These are phyloP conservation scores for Actias luna DNA, from an alignment of 2,888 invertebrate species.

Conservation along the genomic window DNA sequence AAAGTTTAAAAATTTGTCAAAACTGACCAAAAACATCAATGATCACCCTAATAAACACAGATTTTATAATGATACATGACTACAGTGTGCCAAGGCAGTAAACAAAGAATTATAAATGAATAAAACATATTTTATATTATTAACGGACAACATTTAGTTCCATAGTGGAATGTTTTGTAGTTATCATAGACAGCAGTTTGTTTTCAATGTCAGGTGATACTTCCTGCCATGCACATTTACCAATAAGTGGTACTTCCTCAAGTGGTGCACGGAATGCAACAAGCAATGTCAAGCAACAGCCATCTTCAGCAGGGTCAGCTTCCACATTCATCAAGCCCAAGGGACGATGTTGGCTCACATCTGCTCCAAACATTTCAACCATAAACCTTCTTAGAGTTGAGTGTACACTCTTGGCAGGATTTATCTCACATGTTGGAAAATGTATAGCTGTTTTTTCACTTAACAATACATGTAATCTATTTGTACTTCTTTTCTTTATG, in stretches of 20 bases:
- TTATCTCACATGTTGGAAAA: slow-evolving; percentile 93
- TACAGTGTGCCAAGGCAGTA: slow-evolving; percentile 23
- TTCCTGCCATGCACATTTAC: slow-evolving; percentile 95
- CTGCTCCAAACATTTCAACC: slow-evolving; percentile 95
- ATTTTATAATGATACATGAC: neutral
- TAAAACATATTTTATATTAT: slow-evolving; percentile 27
- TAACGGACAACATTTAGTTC: slow-evolving; percentile 92
- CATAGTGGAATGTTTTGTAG: slow-evolving; percentile 88
- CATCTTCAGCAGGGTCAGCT: slow-evolving; percentile 85
- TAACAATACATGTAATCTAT: slow-evolving; percentile 91
- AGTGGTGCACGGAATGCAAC: slow-evolving; percentile 92
- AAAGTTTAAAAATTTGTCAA: neutral
- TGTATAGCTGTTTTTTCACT: slow-evolving; percentile 92
- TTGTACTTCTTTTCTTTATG: slow-evolving; percentile 90
- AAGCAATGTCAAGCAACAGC: slow-evolving; percentile 90
- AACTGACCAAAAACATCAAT: neutral
- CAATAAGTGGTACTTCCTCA: slow-evolving; percentile 92
- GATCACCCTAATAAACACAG: neutral
- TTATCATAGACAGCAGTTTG: slow-evolving; percentile 84
- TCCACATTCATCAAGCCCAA: slow-evolving; percentile 90
- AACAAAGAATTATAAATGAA: slow-evolving; percentile 21
- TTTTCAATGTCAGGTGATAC: slow-evolving; percentile 86
- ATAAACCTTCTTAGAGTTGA: slow-evolving; percentile 93
- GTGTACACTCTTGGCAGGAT: slow-evolving; percentile 92
- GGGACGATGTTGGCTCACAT: slow-evolving; percentile 91